A percentile compares a stretch with the other conserved stretches of the same genome.
phyloP scores from a whole-genome alignment of 2,797 vertebrate genomes.

The Argyrosomus regius region DNA sequence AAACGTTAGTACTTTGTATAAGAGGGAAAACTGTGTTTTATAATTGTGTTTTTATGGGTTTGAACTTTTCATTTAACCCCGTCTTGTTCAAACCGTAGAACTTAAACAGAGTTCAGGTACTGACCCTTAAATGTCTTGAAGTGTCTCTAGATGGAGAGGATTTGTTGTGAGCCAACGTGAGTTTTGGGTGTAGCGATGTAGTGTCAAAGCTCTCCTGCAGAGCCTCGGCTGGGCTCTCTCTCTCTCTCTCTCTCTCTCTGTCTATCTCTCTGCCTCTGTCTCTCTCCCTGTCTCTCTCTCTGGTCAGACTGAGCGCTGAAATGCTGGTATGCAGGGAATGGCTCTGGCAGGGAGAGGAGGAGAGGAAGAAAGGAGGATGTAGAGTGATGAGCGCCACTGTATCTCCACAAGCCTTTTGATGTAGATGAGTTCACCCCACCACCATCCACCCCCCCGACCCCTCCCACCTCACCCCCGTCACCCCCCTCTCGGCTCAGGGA shows the following conservation, averaged over 20 bases:
- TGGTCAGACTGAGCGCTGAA: constrained; percentile 78
- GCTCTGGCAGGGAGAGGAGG: constrained; percentile 71
- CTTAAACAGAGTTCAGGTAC: constrained; percentile 12
- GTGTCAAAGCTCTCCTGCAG: constrained; percentile 51
- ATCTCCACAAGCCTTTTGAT: constrained; percentile 86
- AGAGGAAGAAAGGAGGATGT: constrained; percentile 86
- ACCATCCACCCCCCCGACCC: constrained; percentile 20
- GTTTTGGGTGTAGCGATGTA: constrained; percentile 42
- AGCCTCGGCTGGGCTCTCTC: constrained; percentile 4
- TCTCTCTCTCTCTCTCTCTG: neutral
- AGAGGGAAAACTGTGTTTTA: neutral
- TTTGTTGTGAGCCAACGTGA: constrained; percentile 22
- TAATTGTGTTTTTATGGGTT: neutral
- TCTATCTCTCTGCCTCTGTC: neutral
- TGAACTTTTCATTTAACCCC: neutral
- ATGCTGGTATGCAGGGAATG: constrained; percentile 87
- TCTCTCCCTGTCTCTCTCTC: constrained; percentile 38
- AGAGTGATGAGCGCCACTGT: constrained; percentile 87
- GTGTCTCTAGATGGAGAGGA: constrained; percentile 25
- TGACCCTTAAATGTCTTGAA: neutral
- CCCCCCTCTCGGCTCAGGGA: constrained; percentile 51
- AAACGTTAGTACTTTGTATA: neutral
- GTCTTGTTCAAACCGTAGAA: neutral
- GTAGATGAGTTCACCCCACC: constrained; percentile 70
- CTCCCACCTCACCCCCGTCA: constrained; percentile 31